phyloP scores from a whole-genome alignment of 2,113 vertebrate species.

The Eolophus roseicapilla region DNA sequence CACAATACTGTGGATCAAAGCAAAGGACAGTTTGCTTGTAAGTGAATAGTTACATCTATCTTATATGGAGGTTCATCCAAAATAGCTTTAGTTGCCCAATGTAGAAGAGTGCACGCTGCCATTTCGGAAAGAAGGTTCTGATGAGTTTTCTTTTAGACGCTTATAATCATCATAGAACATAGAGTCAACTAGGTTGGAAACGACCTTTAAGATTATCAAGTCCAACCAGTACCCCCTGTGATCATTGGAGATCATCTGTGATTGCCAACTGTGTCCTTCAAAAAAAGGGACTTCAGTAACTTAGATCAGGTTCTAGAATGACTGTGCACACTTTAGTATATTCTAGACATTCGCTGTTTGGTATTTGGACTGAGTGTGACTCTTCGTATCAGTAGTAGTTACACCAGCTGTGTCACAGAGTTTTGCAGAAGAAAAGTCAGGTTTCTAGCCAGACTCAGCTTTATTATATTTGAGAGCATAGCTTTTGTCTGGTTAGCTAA shows the following conservation, averaged over 20 bases:
- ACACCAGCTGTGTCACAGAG: neutral
- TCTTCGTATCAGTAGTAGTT: neutral
- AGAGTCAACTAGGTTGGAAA: neutral
- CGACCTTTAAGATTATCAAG: neutral
- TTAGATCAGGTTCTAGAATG: neutral
- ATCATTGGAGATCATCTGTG: neutral
- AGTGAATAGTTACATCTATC: neutral
- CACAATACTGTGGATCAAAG: neutral
- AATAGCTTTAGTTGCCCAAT: neutral
- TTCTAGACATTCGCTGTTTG: neutral
- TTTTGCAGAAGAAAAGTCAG: neutral
- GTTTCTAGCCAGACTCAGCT: neutral
- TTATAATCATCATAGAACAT: neutral
- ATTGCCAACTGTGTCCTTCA: neutral
- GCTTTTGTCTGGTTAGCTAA: neutral
- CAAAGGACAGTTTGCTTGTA: neutral
- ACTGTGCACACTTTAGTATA: accelerated
- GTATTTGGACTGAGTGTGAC: neutral
- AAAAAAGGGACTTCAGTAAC: neutral
- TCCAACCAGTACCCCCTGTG: neutral
- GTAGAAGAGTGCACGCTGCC: neutral
- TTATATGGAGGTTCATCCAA: neutral
- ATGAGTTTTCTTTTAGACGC: neutral
- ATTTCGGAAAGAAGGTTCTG: neutral
- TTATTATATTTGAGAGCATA: neutral